Percentiles rank a stretch among this genome's conserved stretches.
Evolutionary conservation across 2,888 invertebrate genomes (phyloP).

Genomic region (Caenorhabditis panamensis): DNA sequence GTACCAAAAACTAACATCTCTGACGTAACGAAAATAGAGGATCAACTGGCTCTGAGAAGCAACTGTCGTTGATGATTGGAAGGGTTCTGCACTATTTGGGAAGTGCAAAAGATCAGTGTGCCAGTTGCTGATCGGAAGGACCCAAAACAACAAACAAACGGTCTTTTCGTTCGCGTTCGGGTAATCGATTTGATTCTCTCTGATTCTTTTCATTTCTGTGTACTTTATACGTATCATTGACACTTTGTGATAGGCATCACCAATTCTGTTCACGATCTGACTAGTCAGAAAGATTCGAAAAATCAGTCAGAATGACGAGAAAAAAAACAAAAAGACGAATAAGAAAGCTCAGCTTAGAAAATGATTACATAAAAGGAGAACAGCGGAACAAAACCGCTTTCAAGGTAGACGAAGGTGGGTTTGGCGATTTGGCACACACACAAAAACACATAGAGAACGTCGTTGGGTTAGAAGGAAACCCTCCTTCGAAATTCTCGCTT

Average conservation of each 20-base stretch:
- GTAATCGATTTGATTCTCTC: no score
- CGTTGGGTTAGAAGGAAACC: constrained; percentile 7
- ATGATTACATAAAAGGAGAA: no score
- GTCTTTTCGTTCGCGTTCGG: neutral
- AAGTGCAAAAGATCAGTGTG: neutral
- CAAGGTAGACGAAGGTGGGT: neutral
- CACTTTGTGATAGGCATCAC: neutral
- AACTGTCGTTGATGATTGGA: neutral
- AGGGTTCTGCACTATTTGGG: neutral
- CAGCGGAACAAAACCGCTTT: no score
- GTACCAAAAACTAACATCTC: neutral
- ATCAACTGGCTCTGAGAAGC: neutral
- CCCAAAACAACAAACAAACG: neutral
- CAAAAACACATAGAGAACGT: constrained; percentile 1
- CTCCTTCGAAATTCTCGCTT: constrained; percentile 8
- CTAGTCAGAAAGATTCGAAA: no score
- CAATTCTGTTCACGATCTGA: no score
- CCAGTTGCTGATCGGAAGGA: neutral
- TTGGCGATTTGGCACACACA: constrained; percentile 7
- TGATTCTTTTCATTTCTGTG: neutral
- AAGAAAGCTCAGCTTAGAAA: no score
- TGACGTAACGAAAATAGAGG: neutral
- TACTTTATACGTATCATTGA: neutral
- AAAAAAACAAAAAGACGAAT: no score
- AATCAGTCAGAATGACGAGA: no score